Conservation (phyloP, 2,113 vertebrate genomes). For the Telmatochromis sp. region DNA sequence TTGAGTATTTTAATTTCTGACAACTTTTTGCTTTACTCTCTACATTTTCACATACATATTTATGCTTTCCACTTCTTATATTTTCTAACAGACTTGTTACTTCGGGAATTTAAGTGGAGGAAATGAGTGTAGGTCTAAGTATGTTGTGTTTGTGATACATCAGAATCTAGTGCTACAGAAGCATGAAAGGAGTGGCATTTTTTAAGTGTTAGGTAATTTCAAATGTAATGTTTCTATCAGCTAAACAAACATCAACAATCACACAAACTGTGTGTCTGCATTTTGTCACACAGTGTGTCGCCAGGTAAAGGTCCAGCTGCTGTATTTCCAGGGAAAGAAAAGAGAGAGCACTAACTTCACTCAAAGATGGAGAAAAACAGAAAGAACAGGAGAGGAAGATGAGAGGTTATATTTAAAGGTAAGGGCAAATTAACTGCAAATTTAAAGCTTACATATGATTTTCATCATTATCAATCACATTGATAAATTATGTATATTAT, state of each 20-base stretch:
- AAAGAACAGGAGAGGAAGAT: background rate
- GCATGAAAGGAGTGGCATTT: background rate
- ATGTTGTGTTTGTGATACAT: background rate
- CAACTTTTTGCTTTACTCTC: background rate
- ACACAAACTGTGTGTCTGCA: background rate
- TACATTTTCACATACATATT: background rate
- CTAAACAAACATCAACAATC: background rate
- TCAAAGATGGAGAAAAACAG: background rate
- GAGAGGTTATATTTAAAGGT: background rate
- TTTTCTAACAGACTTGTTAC: background rate
- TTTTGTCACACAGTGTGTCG: background rate
- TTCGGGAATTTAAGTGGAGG: background rate
- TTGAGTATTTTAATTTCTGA: background rate
- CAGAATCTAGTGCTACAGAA: background rate
- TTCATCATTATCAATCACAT: too few relatives aligned
- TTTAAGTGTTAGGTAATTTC: background rate
- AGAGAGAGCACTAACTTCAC: background rate
- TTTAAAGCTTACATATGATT: too few relatives aligned
- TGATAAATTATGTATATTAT: too few relatives aligned
- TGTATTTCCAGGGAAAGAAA: background rate
- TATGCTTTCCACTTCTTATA: background rate
- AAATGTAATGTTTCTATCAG: background rate
- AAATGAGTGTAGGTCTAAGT: background rate
- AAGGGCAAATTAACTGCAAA: background rate
- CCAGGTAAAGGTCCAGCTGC: background rate